Evolutionary conservation across 1,140 invertebrate genomes (phyloP).

Genomic region (Mylabris phalerata): DNA sequence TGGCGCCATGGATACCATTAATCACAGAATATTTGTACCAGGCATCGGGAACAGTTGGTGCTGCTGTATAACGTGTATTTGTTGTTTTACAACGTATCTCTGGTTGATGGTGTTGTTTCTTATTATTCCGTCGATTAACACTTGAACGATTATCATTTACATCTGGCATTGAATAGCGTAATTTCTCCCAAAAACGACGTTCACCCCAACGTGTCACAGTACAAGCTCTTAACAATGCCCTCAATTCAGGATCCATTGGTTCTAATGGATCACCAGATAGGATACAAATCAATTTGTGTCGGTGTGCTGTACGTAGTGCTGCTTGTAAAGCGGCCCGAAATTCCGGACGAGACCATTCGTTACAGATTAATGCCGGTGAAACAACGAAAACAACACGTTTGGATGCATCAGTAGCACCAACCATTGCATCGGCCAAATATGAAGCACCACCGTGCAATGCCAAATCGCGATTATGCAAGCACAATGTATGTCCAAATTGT

Average conservation of each 20-base stretch:
- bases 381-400: slow-evolving; percentile 65
- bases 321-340: slow-evolving; percentile 65
- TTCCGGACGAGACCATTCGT: slow-evolving; percentile 67
- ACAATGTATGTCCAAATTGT: slow-evolving; percentile 62
- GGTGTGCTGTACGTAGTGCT: slow-evolving; percentile 65
- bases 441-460: slow-evolving; percentile 55
- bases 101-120: slow-evolving; percentile 39
- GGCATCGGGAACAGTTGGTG: slow-evolving; percentile 48
- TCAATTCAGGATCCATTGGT: slow-evolving; percentile 71
- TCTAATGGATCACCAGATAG: slow-evolving; percentile 55
- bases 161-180: slow-evolving; percentile 83
- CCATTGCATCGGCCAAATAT: slow-evolving; percentile 65
- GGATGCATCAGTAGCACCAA: slow-evolving; percentile 69
- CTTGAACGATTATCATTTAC: slow-evolving; percentile 34
- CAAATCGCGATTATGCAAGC: slow-evolving; percentile 61
- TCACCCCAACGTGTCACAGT: slow-evolving; percentile 81
- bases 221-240: slow-evolving; percentile 75
- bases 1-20: slow-evolving; percentile 39
- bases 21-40: slow-evolving; percentile 46
- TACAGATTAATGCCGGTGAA: slow-evolving; percentile 64
- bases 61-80: slow-evolving; percentile 47
- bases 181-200: slow-evolving; percentile 82
- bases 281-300: slow-evolving; percentile 68
- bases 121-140: slow-evolving; percentile 24
- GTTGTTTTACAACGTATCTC: slow-evolving; percentile 41